phyloP scores from a whole-genome alignment of 2,797 vertebrate genomes.

The Rhabdophis nuchalis region DNA sequence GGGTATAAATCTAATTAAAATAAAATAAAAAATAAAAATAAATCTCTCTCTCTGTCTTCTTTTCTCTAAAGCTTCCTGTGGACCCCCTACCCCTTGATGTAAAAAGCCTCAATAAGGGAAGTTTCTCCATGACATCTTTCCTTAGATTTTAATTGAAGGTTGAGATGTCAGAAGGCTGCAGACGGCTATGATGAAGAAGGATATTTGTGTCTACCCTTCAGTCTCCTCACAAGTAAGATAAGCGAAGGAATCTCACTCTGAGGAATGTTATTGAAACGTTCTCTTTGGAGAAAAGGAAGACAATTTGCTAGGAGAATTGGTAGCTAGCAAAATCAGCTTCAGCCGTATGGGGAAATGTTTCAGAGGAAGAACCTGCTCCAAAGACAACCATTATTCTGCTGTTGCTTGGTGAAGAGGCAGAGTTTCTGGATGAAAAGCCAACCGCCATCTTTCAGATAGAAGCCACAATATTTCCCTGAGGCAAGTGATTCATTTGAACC shows the following conservation, averaged over 20 bases:
- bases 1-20: too few relatives aligned
- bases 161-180: background rate
- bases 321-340: background rate
- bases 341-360: background rate
- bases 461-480: background rate
- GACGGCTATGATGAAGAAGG: background rate
- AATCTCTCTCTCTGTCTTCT: too few relatives aligned
- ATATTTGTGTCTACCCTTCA: background rate
- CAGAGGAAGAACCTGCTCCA: background rate
- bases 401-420: background rate
- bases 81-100: background rate
- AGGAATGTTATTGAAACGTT: background rate
- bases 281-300: background rate
- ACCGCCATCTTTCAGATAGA: background rate
- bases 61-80: background rate
- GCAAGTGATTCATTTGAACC: background rate
- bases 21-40: too few relatives aligned
- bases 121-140: background rate
- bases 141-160: background rate
- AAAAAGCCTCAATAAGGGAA: background rate
- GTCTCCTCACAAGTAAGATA: background rate
- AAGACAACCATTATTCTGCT: background rate
- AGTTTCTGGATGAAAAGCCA: background rate
- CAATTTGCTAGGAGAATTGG: background rate
- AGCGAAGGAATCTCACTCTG: background rate